phyloP scores from a whole-genome alignment of 1,140 invertebrate species.

The Scaptomyza montana region DNA sequence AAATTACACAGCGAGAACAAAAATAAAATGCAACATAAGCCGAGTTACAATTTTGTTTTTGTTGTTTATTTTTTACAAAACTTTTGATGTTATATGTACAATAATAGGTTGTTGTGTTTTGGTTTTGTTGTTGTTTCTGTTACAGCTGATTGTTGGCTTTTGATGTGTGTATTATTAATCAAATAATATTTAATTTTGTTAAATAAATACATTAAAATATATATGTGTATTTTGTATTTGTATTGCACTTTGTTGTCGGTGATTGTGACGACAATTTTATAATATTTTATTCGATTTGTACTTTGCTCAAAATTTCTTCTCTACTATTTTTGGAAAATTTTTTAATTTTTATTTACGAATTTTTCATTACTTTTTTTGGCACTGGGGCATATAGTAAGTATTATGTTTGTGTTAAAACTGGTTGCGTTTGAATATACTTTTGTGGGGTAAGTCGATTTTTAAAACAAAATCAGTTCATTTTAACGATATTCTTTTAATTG shows the following conservation, averaged over 20 bases:
- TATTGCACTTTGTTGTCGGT: slow-evolving; percentile 48
- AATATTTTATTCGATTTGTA: slow-evolving; percentile 63
- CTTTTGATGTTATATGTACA: slow-evolving; percentile 21
- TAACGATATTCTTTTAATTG: slow-evolving; percentile 19
- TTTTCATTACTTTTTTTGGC: slow-evolving; percentile 12
- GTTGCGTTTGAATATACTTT: slow-evolving; percentile 32
- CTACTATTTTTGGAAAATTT: slow-evolving; percentile 19
- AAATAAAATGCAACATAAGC: slow-evolving; percentile 46
- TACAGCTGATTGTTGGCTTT: slow-evolving; percentile 39
- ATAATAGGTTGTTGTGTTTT: slow-evolving; percentile 16
- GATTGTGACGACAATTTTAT: slow-evolving; percentile 33
- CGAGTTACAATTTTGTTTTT: slow-evolving; percentile 45
- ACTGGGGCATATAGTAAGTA: slow-evolving; percentile 26
- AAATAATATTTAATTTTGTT: slow-evolving; percentile 55
- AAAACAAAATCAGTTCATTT: slow-evolving; percentile 74
- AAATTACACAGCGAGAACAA: slow-evolving; percentile 59
- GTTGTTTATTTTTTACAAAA: slow-evolving; percentile 29
- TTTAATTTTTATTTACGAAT: slow-evolving; percentile 3
- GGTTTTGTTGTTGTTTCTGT: slow-evolving; percentile 4
- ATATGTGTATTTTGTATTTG: slow-evolving; percentile 31
- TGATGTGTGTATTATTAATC: slow-evolving; percentile 25
- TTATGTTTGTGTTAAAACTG: slow-evolving; percentile 34
- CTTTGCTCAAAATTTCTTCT: slow-evolving; percentile 50
- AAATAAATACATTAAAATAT: slow-evolving; percentile 33
- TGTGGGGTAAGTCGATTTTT: slow-evolving; percentile 62